Percentiles rank a stretch among this genome's conserved stretches.
phyloP scores from a whole-genome alignment of 2,888 invertebrate species.

The Lasioglossum villosulum region DNA sequence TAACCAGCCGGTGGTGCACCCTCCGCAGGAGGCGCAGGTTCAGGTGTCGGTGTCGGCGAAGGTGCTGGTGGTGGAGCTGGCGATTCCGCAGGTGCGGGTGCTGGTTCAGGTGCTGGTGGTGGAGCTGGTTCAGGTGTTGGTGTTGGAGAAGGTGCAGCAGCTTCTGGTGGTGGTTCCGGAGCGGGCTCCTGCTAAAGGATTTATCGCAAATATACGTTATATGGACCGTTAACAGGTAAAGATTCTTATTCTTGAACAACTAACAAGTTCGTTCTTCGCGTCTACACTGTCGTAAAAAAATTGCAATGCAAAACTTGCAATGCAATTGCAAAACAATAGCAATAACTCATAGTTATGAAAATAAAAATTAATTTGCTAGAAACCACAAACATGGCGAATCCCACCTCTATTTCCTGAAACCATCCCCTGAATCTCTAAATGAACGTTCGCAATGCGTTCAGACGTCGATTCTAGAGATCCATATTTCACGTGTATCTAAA shows the following conservation, averaged over 20 bases:
- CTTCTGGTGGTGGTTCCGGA: constrained; percentile 59
- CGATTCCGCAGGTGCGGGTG: constrained; percentile 66
- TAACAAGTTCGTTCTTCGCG: not conserved
- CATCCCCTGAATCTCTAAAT: not conserved
- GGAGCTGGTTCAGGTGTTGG: constrained; percentile 63
- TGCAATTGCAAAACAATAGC: no score
- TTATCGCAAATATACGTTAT: not conserved
- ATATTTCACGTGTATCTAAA: no score
- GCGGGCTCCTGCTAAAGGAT: constrained; percentile 32
- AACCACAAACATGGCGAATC: not conserved
- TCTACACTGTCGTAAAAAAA: not conserved
- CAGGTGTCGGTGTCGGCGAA: constrained; percentile 78
- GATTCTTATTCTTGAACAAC: no score
- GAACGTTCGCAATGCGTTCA: not conserved
- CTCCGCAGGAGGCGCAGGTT: constrained; percentile 67
- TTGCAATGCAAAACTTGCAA: no score
- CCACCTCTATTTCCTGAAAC: not conserved
- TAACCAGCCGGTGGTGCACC: constrained; percentile 73
- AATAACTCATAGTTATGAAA: not conserved
- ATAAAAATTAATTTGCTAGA: not conserved
- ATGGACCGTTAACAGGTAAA: not conserved
- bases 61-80: constrained; percentile 75
- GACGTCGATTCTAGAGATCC: not conserved
- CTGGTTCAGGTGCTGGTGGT: constrained; percentile 72
- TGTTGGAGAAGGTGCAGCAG: constrained; percentile 67